Conservation (phyloP, 2,113 vertebrate species). For the Atlantisia rogersi region DNA sequence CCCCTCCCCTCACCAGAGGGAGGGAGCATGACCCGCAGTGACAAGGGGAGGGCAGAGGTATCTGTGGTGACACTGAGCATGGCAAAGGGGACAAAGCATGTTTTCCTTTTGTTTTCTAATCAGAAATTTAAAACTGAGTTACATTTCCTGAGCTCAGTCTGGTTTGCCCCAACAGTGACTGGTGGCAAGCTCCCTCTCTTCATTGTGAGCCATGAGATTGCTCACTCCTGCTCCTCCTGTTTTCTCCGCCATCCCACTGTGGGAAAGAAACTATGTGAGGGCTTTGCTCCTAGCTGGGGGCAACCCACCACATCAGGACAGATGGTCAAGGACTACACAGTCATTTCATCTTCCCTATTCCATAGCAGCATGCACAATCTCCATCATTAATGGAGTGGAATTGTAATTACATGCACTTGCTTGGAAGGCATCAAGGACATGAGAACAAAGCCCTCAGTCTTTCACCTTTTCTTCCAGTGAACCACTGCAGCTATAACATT, state of each 20-base stretch:
- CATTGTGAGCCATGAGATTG: not conserved
- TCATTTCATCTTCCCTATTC: not conserved
- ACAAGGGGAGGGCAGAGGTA: accelerated
- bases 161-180: not conserved
- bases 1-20: not conserved
- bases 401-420: not conserved
- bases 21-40: accelerated
- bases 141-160: not conserved
- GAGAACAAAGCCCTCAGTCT: not conserved
- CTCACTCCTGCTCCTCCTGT: not conserved
- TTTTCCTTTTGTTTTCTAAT: not conserved
- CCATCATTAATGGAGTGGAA: not conserved
- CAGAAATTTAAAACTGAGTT: not conserved
- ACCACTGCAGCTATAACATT: not conserved
- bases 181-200: not conserved
- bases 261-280: accelerated
- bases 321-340: accelerated
- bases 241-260: not conserved
- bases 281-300: not conserved
- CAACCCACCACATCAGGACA: not conserved
- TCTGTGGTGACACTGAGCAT: not conserved
- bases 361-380: accelerated
- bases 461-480: not conserved
- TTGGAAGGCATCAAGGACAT: not conserved
- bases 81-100: not conserved